Evolutionary conservation across 2,888 invertebrate species (phyloP), one percentile per base, ranked within the genome.

Genomic region (Gymnoscelis rufifasciata): DNA sequence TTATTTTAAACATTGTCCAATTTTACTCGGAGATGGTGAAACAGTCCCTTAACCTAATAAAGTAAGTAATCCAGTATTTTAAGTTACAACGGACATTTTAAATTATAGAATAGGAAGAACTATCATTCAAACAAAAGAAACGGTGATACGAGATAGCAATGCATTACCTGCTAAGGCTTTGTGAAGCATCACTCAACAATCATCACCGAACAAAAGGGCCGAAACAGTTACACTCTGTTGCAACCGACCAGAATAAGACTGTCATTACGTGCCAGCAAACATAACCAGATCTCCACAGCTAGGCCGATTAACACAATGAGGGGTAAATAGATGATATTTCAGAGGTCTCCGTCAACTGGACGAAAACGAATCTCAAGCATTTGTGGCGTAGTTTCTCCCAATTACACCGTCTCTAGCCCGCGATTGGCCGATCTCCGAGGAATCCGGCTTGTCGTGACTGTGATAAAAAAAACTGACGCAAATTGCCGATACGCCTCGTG

Each of bases 401-500:
- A 88, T 88, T 88, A 88, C 83, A 78, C 66, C 75, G 81, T 73
- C 79, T 81, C 83, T 83, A 80, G 81, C 72, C 74, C 64, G 70
- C 80, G 78, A 84, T 83, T 84, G 83, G 83, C 75, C 69, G 77
- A 72, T 64, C 54, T 72, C 71, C 71, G 74, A 81, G 75, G 84
- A 84, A 84, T 84, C 84, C 80, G 75, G 78, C 74, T 75, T 83
- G 84, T 87, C 87, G 86, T 87, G 87, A 87, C 86, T 82, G 75
- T 78, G 81, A 81, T 82, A 70, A 86, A 84, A 74, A 79, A 87
- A 88, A 78, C 83, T 84, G 83, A 83, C 84, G 86, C 86, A 82
- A 88, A 87, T 88, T 81, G 83, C 74, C 83, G 88, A 86, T 86
- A 86, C 86, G 87, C 80, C 81, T 83, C 83, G 83, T 78, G 86